Conservation (phyloP, 2,113 vertebrate species). For the Lophotis ruficrista region DNA sequence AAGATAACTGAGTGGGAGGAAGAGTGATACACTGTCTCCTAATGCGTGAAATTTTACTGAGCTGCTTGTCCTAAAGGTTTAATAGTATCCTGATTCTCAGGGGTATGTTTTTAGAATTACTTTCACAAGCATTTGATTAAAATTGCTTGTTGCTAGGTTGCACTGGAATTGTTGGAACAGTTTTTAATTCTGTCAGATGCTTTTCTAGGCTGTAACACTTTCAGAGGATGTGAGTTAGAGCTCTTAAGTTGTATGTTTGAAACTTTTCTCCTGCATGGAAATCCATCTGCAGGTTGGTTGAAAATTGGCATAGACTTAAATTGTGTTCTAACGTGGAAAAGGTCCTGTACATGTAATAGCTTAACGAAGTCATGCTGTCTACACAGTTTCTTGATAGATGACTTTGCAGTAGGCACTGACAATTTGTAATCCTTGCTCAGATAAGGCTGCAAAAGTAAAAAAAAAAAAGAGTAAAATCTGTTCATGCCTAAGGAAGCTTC, state of each 20-base stretch:
- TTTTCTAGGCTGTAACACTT: not conserved
- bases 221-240: not conserved
- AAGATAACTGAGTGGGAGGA: not conserved
- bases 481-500: not conserved
- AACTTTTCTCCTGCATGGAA: not conserved
- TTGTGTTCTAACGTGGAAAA: not conserved
- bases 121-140: not conserved
- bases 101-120: not conserved
- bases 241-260: not conserved
- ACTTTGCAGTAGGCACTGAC: not conserved
- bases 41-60: not conserved
- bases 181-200: not conserved
- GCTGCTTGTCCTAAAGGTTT: not conserved
- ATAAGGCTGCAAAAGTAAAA: not conserved
- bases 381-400: not conserved
- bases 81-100: not conserved
- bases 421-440: not conserved
- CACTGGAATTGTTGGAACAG: not conserved
- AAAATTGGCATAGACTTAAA: not conserved
- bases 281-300: not conserved
- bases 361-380: not conserved
- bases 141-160: not conserved
- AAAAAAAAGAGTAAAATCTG: not conserved
- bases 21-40: rapidly evolving
- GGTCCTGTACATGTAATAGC: not conserved